A percentile compares a stretch with the other conserved stretches of the same genome.
Conservation (phyloP, 2,888 invertebrate genomes). For the Yponomeuta cagnagella region DNA sequence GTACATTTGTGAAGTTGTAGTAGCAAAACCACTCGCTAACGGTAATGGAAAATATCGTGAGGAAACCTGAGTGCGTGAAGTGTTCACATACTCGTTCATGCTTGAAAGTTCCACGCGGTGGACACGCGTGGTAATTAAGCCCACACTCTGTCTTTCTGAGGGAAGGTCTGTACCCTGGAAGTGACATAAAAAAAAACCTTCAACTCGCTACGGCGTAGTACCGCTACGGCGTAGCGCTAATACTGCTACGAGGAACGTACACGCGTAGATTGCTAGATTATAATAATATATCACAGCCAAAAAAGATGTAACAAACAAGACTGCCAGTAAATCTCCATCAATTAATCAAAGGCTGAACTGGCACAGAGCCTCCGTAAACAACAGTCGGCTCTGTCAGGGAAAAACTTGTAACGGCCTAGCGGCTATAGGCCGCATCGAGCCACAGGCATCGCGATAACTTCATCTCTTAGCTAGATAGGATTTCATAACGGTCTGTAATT, state of each 20-base stretch:
- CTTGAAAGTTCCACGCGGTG: too few relatives aligned
- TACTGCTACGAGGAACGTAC: background rate
- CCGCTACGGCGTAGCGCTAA: background rate
- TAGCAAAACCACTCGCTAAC: too few relatives aligned
- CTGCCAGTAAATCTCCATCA: constrained; percentile 2
- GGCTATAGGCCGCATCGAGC: background rate
- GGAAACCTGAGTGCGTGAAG: too few relatives aligned
- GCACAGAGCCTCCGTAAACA: background rate
- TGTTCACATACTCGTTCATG: too few relatives aligned
- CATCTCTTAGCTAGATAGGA: background rate
- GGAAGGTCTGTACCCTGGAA: too few relatives aligned
- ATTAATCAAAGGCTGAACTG: constrained; percentile 1
- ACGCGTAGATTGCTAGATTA: background rate
- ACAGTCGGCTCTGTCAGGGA: background rate
- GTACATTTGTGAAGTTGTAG: too few relatives aligned
- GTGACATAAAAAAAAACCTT: too few relatives aligned
- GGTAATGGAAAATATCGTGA: too few relatives aligned
- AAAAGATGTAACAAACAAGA: background rate
- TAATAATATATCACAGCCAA: background rate
- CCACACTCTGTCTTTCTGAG: too few relatives aligned
- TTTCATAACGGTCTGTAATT: background rate
- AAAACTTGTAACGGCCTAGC: background rate
- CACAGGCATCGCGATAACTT: background rate
- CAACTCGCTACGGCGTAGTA: background rate
- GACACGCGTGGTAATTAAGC: too few relatives aligned